phyloP scores from a whole-genome alignment of 1,140 invertebrate genomes.

The Uloborus diversus region DNA sequence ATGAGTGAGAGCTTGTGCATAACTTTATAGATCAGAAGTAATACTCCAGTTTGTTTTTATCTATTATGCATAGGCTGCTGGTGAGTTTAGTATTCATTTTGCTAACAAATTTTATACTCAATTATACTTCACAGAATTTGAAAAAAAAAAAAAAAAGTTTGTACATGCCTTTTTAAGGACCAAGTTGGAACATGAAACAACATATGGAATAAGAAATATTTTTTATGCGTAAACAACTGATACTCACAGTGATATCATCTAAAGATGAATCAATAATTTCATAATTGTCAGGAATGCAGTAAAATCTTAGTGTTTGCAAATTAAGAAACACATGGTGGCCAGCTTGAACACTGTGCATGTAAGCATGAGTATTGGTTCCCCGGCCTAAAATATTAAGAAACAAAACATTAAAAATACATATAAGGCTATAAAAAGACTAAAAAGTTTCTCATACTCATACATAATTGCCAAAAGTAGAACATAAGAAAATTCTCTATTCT shows the following conservation, averaged over 20 bases:
- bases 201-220: no score
- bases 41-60: no score
- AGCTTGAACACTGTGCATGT: conserved; percentile 97
- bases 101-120: no score
- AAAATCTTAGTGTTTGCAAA: conserved; percentile 96
- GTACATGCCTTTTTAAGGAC: no score
- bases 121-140: no score
- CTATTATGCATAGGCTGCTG: no score
- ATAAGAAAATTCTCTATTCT: neutral
- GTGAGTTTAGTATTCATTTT: no score
- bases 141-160: no score
- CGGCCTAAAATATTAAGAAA: conserved; percentile 75
- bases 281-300: conserved; percentile 99
- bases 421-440: neutral
- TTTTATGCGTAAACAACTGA: no score
- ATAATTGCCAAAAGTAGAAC: neutral
- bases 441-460: neutral
- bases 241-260: conserved; percentile 92
- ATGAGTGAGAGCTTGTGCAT: no score
- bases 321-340: conserved; percentile 98
- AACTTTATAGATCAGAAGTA: no score
- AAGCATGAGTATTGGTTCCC: conserved; percentile 98
- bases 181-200: no score
- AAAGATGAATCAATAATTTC: conserved; percentile 99
- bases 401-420: conserved; percentile 11